phyloP scores from a whole-genome alignment of 64 coral and sea anemone species.

The Stylophora pistillata region DNA sequence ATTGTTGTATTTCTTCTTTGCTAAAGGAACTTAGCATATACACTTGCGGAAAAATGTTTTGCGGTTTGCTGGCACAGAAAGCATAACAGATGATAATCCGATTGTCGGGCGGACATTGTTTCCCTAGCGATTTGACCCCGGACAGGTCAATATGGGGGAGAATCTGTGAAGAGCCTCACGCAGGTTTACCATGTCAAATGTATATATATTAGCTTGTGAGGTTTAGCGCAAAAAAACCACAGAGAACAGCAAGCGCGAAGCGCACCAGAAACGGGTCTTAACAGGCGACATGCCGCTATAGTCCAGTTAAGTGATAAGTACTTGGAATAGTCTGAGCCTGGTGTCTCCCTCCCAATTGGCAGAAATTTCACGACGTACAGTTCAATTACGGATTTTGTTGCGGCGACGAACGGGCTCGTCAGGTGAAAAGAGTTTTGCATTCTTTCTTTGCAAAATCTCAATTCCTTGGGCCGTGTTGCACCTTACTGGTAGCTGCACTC shows the following conservation, averaged over 20 bases:
- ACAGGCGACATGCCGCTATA: background rate
- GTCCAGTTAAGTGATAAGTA: background rate
- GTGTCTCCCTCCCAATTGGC: background rate
- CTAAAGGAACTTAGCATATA: background rate
- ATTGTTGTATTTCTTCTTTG: background rate
- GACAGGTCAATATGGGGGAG: background rate
- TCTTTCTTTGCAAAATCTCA: conserved; percentile 13
- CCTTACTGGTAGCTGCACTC: background rate
- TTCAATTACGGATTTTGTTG: background rate
- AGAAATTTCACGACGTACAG: background rate
- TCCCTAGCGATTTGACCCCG: background rate
- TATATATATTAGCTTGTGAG: background rate
- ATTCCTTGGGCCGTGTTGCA: background rate
- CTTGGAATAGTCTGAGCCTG: background rate
- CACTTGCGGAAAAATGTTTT: background rate
- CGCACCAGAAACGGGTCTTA: background rate
- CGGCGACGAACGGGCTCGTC: background rate
- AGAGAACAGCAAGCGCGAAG: background rate
- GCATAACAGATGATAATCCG: background rate
- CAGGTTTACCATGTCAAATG: background rate
- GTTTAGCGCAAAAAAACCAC: background rate
- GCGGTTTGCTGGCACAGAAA: background rate
- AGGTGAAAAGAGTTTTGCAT: background rate
- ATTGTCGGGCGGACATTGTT: background rate
- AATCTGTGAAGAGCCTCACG: background rate